Percentiles rank a stretch among this genome's conserved stretches.
phyloP scores from a whole-genome alignment of 2,113 vertebrate genomes.

The Seriola rivoliana region DNA sequence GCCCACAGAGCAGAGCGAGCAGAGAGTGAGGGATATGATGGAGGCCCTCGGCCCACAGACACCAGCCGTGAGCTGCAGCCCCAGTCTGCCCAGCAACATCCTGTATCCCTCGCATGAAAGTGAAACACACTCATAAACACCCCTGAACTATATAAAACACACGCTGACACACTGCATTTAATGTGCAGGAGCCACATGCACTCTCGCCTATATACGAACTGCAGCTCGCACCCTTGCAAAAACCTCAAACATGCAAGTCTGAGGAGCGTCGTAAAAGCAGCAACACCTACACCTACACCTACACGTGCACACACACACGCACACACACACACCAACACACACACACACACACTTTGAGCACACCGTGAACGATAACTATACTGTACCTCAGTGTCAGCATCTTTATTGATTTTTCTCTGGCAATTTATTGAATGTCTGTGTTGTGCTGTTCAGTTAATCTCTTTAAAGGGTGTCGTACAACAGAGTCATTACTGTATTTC shows the following conservation, averaged over 20 bases:
- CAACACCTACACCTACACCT: neutral
- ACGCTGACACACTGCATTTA: neutral
- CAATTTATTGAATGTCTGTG: constrained; percentile 30
- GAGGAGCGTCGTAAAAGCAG: neutral
- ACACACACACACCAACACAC: neutral
- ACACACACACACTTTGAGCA: neutral
- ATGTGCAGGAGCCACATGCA: neutral
- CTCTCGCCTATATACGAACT: neutral
- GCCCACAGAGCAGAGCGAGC: constrained; percentile 56
- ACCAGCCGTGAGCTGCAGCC: constrained; percentile 26
- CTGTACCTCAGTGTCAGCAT: constrained; percentile 11
- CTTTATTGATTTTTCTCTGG: constrained; percentile 48
- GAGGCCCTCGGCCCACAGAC: constrained; percentile 56
- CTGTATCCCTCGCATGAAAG: constrained; percentile 76
- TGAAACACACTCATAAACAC: constrained; percentile 27
- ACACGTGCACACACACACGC: neutral
- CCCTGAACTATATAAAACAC: neutral
- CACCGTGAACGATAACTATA: neutral
- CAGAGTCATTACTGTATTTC: constrained; percentile 34
- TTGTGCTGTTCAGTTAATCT: constrained; percentile 38
- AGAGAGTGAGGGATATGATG: constrained; percentile 58
- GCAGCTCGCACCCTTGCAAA: neutral
- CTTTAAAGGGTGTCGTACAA: constrained; percentile 37
- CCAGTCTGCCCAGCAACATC: constrained; percentile 18
- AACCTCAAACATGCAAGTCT: constrained; percentile 1